phyloP scores from a whole-genome alignment of 2,113 vertebrate genomes.

The Cheilinus undulatus region DNA sequence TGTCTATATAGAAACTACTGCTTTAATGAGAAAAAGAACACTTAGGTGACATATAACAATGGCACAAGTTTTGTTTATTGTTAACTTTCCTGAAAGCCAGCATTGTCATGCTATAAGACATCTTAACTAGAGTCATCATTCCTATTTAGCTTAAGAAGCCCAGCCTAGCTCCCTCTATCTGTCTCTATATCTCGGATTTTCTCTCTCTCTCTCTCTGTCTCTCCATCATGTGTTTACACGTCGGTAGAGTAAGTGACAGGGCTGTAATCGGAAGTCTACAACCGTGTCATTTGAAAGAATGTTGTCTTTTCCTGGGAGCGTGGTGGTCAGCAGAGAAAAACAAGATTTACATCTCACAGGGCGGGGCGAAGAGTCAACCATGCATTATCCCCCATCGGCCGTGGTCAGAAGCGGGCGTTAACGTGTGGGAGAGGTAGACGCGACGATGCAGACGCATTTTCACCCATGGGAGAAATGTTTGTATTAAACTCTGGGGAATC shows the following conservation, averaged over 20 bases:
- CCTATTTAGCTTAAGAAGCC: slow-evolving; percentile 40
- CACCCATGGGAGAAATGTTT: slow-evolving; percentile 33
- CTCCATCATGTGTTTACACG: slow-evolving; percentile 71
- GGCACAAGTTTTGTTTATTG: slow-evolving; percentile 23
- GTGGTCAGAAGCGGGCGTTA: slow-evolving; percentile 71
- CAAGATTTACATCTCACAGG: slow-evolving; percentile 77
- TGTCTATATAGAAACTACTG: background rate
- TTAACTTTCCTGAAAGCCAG: slow-evolving; percentile 33
- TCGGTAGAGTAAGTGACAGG: slow-evolving; percentile 76
- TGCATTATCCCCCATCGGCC: slow-evolving; percentile 75
- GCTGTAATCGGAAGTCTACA: slow-evolving; percentile 84
- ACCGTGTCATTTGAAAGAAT: slow-evolving; percentile 82
- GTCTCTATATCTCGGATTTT: slow-evolving; percentile 22
- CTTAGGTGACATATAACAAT: slow-evolving; percentile 6
- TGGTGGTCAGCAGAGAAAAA: slow-evolving; percentile 79
- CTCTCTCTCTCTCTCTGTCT: slow-evolving; percentile 29
- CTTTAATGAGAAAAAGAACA: background rate
- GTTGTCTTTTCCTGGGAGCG: slow-evolving; percentile 80
- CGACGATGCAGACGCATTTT: slow-evolving; percentile 32
- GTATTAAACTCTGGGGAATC: slow-evolving; percentile 35
- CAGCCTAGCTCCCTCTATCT: slow-evolving; percentile 30
- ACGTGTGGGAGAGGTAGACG: slow-evolving; percentile 58
- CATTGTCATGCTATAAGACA: slow-evolving; percentile 34
- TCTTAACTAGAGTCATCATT: slow-evolving; percentile 55
- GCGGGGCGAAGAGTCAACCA: slow-evolving; percentile 70